Evolutionary conservation across 2,797 vertebrate species (phyloP).

Genomic region (Periophthalmus magnuspinnatus): DNA sequence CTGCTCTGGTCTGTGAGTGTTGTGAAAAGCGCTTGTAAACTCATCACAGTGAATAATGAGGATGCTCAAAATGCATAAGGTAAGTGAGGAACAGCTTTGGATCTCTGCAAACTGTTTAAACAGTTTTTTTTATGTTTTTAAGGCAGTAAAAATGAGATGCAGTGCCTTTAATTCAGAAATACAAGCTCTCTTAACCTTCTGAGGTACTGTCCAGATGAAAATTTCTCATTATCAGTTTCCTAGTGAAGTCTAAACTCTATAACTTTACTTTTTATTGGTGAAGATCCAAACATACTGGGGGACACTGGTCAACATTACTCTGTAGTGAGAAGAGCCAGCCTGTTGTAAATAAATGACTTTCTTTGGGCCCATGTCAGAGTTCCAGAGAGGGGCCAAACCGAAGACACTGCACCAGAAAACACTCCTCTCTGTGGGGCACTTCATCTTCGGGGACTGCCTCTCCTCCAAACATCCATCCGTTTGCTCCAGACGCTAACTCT

Average conservation of each 20-base stretch:
- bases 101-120: too few relatives aligned
- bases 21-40: too few relatives aligned
- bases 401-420: not conserved
- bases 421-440: not conserved
- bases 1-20: too few relatives aligned
- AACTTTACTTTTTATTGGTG: not conserved
- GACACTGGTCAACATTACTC: not conserved
- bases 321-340: not conserved
- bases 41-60: too few relatives aligned
- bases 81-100: too few relatives aligned
- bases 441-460: constrained; percentile 4
- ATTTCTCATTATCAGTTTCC: too few relatives aligned
- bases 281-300: not conserved
- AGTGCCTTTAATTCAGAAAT: not conserved
- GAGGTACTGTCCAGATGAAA: too few relatives aligned
- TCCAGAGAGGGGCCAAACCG: not conserved
- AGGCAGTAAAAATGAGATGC: too few relatives aligned
- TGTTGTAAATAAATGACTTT: not conserved
- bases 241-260: too few relatives aligned
- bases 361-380: not conserved
- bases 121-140: too few relatives aligned
- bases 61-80: too few relatives aligned
- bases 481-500: not conserved
- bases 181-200: not conserved
- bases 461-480: not conserved